Evolutionary conservation across 2,113 vertebrate species (phyloP), one percentile per base, ranked within the genome.

Genomic region (Stigmatopora argus): DNA sequence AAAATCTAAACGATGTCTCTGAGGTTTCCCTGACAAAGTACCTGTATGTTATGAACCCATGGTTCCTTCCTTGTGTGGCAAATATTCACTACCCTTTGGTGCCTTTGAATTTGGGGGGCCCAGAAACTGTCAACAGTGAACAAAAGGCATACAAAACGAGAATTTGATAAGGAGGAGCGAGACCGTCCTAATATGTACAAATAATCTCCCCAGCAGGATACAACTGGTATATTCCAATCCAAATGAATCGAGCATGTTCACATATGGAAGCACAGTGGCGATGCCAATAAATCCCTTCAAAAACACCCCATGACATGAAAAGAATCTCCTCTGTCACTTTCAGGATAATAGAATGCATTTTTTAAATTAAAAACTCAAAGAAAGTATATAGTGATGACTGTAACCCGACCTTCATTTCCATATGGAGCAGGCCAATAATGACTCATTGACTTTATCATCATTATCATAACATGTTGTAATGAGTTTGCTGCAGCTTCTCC

Each of bases 121-220:
- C 74, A 86, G 86, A 91, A 86, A 86, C 90, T 85, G 88, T 89
- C 84, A 85, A 41, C 68, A 34, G 72, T 34, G 77, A 89, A 88
- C 92, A 92, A 93, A 92, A 88, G 88, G 82, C 56, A 60, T 18
- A 38, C 35, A 78, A 74, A 80, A 78, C 81, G 83, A 74, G 88
- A 88, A 86, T 88, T 86, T 75, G 80, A 78, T 83, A 81, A 68
- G 71, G 70, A 86, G 73, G n/a, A 83, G 77, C 86, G 77, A 82
- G 75, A 84, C 81, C 78, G 84, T 74, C 78, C 83, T 85, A 87
- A 88, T 89, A 83, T 88, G 87, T 78, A 81, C 82, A 87, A 85
- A 88, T 87, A 85, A 86, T 79, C 78, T 74, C 79, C 78, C 71
- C 80, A 84, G 83, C 82, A 83, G 86, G 79, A 75, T 80, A 72